Percentiles rank a stretch among this genome's conserved stretches.
Evolutionary conservation across 2,888 invertebrate species (phyloP).

Genomic region (Sarcophaga variegata): DNA sequence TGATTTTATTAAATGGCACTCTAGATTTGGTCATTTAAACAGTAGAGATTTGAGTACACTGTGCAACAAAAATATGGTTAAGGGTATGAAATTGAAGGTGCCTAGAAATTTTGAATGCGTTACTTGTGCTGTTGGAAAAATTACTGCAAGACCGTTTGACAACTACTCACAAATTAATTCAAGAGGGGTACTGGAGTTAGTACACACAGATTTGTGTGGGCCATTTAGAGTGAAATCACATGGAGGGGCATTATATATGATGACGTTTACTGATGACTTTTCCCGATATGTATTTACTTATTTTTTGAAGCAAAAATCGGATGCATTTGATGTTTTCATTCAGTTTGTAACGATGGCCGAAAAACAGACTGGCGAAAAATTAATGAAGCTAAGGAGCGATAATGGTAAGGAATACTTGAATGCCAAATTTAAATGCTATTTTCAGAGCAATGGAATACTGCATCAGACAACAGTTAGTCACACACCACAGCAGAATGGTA

Average conservation of each 20-base stretch:
- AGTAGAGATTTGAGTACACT: slow-evolving; percentile 30
- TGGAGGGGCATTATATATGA: slow-evolving; percentile 60
- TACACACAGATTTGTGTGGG: slow-evolving; percentile 48
- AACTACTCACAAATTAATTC: slow-evolving; percentile 41
- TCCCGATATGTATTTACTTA: slow-evolving; percentile 57
- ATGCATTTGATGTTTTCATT: slow-evolving; percentile 57
- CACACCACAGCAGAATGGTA: too few relatives aligned
- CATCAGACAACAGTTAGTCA: slow-evolving; percentile 38
- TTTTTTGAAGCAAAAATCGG: slow-evolving; percentile 59
- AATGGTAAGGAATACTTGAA: slow-evolving; percentile 45
- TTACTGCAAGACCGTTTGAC: slow-evolving; percentile 24
- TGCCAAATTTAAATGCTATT: slow-evolving; percentile 50
- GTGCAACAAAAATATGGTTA: slow-evolving; percentile 33
- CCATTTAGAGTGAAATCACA: slow-evolving; percentile 53
- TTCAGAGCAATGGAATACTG: slow-evolving; percentile 44
- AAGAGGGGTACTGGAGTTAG: slow-evolving; percentile 46
- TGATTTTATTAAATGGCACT: too few relatives aligned
- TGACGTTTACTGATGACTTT: slow-evolving; percentile 64
- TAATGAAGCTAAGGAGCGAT: slow-evolving; percentile 41
- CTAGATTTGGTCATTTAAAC: background rate
- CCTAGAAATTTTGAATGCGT: slow-evolving; percentile 44
- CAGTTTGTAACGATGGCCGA: slow-evolving; percentile 64
- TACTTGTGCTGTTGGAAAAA: slow-evolving; percentile 32
- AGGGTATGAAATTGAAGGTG: slow-evolving; percentile 24
- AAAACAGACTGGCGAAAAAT: slow-evolving; percentile 43